Evolutionary conservation across 2,113 vertebrate species (phyloP).

Genomic region (Todiramphus saurophagus): DNA sequence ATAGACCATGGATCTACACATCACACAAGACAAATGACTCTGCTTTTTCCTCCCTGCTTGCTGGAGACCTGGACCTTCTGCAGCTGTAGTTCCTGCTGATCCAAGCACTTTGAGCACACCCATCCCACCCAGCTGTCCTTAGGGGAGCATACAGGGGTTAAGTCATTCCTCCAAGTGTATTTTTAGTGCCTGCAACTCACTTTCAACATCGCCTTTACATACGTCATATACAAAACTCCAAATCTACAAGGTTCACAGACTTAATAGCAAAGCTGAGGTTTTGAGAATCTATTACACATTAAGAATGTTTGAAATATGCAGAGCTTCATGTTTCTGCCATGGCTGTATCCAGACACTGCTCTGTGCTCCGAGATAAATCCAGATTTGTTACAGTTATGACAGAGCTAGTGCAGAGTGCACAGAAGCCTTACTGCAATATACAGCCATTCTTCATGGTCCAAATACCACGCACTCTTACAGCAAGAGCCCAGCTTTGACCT

Average conservation of each 20-base stretch:
- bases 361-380: not conserved
- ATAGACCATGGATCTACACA: not conserved
- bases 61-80: not conserved
- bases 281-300: not conserved
- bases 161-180: not conserved
- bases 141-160: not conserved
- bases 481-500: not conserved
- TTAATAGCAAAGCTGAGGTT: not conserved
- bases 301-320: not conserved
- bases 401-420: not conserved
- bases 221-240: not conserved
- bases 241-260: not conserved
- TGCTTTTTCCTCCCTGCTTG: too few species aligned
- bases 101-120: not conserved
- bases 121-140: not conserved
- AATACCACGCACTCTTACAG: not conserved
- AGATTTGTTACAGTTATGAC: not conserved
- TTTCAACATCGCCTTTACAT: not conserved
- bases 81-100: not conserved
- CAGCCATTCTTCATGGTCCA: not conserved
- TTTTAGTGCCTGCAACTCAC: not conserved
- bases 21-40: too few species aligned
- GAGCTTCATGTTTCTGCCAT: not conserved
- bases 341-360: not conserved
- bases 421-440: not conserved